Conservation (phyloP, 2,888 invertebrate genomes). For the Leptopilina syphax region DNA sequence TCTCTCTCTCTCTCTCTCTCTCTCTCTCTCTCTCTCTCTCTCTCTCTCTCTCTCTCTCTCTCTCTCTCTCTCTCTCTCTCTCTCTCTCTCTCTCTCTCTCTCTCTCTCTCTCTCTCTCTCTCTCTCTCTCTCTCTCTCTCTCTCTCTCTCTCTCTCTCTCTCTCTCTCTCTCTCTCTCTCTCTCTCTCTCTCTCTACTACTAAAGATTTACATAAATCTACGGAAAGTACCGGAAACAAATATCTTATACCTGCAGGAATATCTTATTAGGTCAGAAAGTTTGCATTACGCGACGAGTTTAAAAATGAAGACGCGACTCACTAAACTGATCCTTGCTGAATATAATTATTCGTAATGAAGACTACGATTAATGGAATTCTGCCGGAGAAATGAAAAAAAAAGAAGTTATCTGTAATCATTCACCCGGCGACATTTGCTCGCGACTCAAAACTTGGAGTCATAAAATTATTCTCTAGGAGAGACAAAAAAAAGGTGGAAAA, state of each 20-base stretch:
- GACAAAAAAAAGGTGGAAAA: background rate
- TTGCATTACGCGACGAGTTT: constrained; percentile 55
- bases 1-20: too few relatives aligned
- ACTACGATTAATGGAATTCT: constrained; percentile 55
- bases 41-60: too few relatives aligned
- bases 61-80: too few relatives aligned
- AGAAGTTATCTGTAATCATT: background rate
- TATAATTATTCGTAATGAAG: constrained; percentile 58
- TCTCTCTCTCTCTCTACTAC: too few relatives aligned
- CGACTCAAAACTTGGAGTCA: background rate
- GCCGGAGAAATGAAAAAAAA: background rate
- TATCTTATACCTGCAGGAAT: constrained; percentile 48
- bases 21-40: too few relatives aligned
- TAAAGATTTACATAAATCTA: constrained; percentile 36
- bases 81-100: too few relatives aligned
- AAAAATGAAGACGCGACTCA: constrained; percentile 47
- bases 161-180: too few relatives aligned
- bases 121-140: constrained; percentile 5
- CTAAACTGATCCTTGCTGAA: constrained; percentile 60
- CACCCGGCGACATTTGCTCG: constrained; percentile 6
- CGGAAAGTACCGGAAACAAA: constrained; percentile 51
- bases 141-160: too few relatives aligned
- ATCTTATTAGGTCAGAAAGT: constrained; percentile 63
- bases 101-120: too few relatives aligned
- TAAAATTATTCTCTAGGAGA: background rate